Conservation (phyloP, 2,113 vertebrate genomes). For the Pluvianellus socialis region DNA sequence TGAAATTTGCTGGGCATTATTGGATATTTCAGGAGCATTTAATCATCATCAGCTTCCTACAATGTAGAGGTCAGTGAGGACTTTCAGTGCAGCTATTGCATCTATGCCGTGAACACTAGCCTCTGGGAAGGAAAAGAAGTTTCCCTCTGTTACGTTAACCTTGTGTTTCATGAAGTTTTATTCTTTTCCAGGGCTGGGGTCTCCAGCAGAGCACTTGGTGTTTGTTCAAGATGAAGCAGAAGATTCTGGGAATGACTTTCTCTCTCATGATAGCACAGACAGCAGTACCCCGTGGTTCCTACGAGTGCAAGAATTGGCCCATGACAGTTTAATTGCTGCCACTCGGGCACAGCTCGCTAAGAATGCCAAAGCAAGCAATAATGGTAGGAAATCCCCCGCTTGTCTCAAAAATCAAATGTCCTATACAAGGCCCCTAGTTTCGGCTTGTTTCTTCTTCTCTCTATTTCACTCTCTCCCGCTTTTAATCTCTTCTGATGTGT, state of each 20-base stretch:
- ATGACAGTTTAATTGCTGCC: constrained; percentile 97
- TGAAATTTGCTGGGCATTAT: neutral
- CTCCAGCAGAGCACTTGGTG: constrained; percentile 90
- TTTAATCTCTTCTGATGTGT: neutral
- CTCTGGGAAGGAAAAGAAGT: neutral
- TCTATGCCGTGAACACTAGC: neutral
- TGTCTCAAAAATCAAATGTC: neutral
- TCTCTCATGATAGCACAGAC: constrained; percentile 85
- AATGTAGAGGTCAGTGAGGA: neutral
- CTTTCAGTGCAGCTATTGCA: neutral
- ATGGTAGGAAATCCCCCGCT: constrained; percentile 75
- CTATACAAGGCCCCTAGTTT: neutral
- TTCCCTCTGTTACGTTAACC: neutral
- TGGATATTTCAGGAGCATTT: constrained; percentile 16
- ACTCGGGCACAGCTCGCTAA: constrained; percentile 93
- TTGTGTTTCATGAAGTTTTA: neutral
- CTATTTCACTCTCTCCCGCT: neutral
- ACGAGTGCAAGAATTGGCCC: constrained; percentile 94
- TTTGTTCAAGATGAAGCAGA: constrained; percentile 90
- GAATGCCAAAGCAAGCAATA: constrained; percentile 88
- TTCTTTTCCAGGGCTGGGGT: constrained; percentile 81
- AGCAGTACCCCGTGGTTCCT: constrained; percentile 95
- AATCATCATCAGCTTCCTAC: neutral
- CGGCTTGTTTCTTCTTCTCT: neutral
- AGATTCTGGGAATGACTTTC: constrained; percentile 87